Percentiles rank a stretch among this genome's conserved stretches.
Conservation (phyloP, 2,888 invertebrate species). For the Stramonita haemastoma region DNA sequence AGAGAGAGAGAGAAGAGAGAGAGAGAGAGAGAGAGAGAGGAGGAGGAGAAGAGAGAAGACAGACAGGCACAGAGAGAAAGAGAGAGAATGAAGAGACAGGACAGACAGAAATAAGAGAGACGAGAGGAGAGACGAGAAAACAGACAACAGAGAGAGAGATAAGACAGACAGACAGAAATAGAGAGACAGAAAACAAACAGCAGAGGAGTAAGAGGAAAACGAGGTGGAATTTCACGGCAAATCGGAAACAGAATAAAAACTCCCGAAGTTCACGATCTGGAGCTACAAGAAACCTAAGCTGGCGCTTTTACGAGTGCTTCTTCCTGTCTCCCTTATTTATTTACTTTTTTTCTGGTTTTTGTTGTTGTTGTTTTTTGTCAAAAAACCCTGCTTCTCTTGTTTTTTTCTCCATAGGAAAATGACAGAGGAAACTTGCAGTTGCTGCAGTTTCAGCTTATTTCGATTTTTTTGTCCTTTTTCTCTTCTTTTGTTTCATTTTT, state of each 20-base stretch:
- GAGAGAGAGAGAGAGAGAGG: too few relatives aligned
- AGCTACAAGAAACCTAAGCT: not conserved
- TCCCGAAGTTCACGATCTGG: not conserved
- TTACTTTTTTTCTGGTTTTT: not conserved
- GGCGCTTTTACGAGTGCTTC: not conserved
- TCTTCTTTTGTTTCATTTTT: not conserved
- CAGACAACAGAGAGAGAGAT: not conserved
- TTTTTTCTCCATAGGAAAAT: not conserved
- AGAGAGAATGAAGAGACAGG: not conserved
- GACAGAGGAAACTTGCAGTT: too few relatives aligned
- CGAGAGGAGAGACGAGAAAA: not conserved
- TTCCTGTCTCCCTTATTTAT: not conserved
- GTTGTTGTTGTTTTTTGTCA: not conserved
- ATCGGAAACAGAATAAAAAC: not conserved
- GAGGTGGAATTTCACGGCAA: slow-evolving; percentile 17
- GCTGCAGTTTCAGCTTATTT: too few relatives aligned
- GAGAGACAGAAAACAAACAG: not conserved
- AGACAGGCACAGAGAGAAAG: too few relatives aligned
- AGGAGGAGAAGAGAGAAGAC: too few relatives aligned
- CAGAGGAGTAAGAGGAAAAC: not conserved
- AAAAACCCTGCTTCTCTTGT: not conserved
- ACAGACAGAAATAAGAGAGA: too few relatives aligned
- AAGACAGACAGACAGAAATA: not conserved
- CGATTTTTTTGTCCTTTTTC: not conserved
- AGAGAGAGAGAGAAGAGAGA: too few relatives aligned